A percentile compares a stretch with the other conserved stretches of the same genome.
Conservation (phyloP, 2,888 invertebrate genomes). For the Pachycephus smyrnensis region DNA sequence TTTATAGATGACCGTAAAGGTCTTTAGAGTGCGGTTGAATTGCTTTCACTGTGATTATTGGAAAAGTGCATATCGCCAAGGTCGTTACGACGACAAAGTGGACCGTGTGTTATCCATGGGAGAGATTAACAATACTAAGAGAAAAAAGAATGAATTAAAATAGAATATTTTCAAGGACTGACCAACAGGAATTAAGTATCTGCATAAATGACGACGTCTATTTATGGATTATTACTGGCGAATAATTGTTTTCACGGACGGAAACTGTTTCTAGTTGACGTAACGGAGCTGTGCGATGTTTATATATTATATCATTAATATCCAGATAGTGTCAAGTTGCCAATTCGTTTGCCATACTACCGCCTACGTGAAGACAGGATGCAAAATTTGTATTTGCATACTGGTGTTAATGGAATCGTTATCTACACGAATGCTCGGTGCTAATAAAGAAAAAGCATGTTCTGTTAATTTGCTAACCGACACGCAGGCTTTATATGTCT, state of each 20-base stretch:
- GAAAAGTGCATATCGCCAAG: slow-evolving; percentile 53
- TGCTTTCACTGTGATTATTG: slow-evolving; percentile 59
- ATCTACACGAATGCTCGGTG: background rate
- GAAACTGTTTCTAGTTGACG: background rate
- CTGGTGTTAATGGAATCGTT: background rate
- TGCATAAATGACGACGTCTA: background rate
- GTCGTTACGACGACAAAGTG: slow-evolving; percentile 28
- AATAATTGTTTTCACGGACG: background rate
- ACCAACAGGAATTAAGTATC: background rate
- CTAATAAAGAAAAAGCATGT: background rate
- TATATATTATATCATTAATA: background rate
- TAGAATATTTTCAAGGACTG: background rate
- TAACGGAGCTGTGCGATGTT: background rate
- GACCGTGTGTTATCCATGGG: background rate
- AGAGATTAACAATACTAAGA: background rate
- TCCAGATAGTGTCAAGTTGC: background rate
- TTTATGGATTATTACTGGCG: background rate
- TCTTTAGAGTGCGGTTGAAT: slow-evolving; percentile 57
- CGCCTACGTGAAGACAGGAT: background rate
- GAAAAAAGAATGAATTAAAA: background rate
- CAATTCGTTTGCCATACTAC: background rate
- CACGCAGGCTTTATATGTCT: background rate
- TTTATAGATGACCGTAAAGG: slow-evolving; percentile 50
- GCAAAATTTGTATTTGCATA: background rate
- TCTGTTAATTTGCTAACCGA: background rate